phyloP scores from a whole-genome alignment of 1,140 invertebrate genomes.

The Neotoxoptera formosana region DNA sequence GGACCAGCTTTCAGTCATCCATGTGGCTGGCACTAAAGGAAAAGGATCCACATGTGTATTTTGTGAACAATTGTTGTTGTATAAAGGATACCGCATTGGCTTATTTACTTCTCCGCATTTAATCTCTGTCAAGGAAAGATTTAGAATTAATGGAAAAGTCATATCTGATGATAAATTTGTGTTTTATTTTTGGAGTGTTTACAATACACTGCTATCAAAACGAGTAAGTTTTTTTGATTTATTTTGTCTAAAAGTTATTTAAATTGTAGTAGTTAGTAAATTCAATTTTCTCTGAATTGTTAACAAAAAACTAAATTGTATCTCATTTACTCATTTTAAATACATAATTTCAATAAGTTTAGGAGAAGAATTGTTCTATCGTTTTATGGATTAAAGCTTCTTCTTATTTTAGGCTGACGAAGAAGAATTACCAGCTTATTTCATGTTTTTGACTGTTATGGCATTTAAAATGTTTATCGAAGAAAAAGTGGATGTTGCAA shows the following conservation, averaged over 20 bases:
- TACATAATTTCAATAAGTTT: neutral
- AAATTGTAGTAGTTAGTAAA: neutral
- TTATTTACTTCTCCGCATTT: conserved; percentile 97
- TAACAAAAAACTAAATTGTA: neutral
- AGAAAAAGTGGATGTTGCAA: conserved; percentile 89
- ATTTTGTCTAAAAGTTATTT: neutral
- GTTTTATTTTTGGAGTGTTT: conserved; percentile 84
- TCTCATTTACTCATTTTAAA: neutral
- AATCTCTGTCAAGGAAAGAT: conserved; percentile 89
- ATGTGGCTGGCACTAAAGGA: conserved; percentile 96
- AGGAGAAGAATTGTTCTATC: neutral
- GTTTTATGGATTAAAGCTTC: conserved; percentile 23
- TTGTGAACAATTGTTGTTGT: conserved; percentile 86
- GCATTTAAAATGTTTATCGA: conserved; percentile 88
- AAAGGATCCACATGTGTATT: conserved; percentile 95
- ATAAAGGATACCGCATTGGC: conserved; percentile 88
- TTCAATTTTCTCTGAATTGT: neutral
- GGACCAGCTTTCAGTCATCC: conserved; percentile 82
- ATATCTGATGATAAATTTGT: conserved; percentile 79
- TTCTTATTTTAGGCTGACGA: conserved; percentile 67
- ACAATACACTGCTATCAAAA: conserved; percentile 68
- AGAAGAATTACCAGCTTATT: conserved; percentile 90
- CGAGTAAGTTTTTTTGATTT: conserved; percentile 62
- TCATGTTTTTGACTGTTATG: conserved; percentile 92
- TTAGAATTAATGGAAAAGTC: conserved; percentile 85